These are phyloP conservation scores for Rhinoderma darwinii DNA, from an alignment of 2,113 vertebrate genomes.

Conservation along the genomic window DNA sequence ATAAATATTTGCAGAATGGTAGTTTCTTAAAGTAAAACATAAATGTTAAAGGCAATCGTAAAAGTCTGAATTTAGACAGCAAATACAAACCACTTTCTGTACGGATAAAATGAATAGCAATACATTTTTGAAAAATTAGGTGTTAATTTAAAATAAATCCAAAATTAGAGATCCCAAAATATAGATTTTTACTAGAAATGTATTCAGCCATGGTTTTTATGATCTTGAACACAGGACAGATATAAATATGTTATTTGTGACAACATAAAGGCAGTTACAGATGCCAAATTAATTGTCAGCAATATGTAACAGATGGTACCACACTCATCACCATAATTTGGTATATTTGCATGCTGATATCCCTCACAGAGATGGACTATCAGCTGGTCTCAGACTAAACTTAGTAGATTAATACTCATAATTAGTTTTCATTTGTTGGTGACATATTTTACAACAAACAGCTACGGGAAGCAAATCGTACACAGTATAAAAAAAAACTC, in stretches of 20 bases:
- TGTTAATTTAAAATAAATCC: background rate
- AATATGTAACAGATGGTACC: background rate
- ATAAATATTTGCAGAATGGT: slow-evolving; percentile 7
- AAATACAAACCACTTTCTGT: background rate
- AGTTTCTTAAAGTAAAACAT: background rate
- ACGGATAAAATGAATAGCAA: background rate
- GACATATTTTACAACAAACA: background rate
- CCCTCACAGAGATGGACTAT: background rate
- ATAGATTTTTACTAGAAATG: background rate
- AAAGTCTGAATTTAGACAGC: background rate
- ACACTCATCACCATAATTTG: background rate
- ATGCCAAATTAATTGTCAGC: slow-evolving; percentile 2
- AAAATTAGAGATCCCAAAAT: background rate
- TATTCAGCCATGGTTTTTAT: background rate
- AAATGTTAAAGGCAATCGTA: background rate
- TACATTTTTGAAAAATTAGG: background rate
- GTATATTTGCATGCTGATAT: background rate
- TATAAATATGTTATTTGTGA: slow-evolving; percentile 6
- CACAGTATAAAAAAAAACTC: background rate
- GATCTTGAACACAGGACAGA: background rate
- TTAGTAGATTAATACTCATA: background rate
- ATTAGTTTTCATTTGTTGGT: background rate
- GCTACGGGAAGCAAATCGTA: background rate
- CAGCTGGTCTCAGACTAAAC: background rate
- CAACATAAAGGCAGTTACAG: slow-evolving; percentile 5